These are phyloP conservation scores for Oncorhynchus gorbuscha DNA, from an alignment of 2,113 vertebrate genomes.

Conservation along the genomic window DNA sequence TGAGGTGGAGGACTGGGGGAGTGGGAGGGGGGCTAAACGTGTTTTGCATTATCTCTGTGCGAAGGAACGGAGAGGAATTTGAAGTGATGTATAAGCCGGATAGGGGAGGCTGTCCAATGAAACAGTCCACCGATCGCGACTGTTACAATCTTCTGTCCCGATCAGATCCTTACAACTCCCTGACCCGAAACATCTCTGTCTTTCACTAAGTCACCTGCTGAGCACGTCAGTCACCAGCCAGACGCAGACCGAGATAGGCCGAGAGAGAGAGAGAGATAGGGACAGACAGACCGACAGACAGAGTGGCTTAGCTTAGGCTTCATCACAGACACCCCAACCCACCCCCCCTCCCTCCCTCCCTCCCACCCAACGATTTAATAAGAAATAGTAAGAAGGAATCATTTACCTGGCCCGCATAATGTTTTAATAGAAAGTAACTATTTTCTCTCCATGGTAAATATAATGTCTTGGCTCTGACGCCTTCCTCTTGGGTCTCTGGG, in stretches of 20 bases:
- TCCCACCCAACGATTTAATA: slow-evolving; percentile 49
- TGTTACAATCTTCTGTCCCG: no score
- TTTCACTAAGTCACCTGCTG: slow-evolving; percentile 55
- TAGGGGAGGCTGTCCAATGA: slow-evolving; percentile 13
- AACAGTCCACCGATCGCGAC: slow-evolving; percentile 35
- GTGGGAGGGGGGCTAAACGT: slow-evolving; percentile 50
- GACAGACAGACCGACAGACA: slow-evolving; percentile 54
- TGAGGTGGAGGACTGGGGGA: slow-evolving; percentile 25
- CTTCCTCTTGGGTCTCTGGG: slow-evolving; percentile 49
- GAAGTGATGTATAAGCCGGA: neutral
- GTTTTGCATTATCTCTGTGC: slow-evolving; percentile 58
- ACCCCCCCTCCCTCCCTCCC: slow-evolving; percentile 13
- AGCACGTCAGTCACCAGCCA: neutral
- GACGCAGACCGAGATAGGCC: slow-evolving; percentile 39
- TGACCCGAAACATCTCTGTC: slow-evolving; percentile 42
- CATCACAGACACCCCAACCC: slow-evolving; percentile 13
- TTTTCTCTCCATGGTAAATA: slow-evolving; percentile 65
- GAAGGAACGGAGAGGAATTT: neutral
- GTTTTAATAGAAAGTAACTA: slow-evolving; percentile 59
- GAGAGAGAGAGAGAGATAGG: slow-evolving; percentile 43
- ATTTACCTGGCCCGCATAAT: slow-evolving; percentile 56
- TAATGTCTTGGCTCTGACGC: slow-evolving; percentile 50
- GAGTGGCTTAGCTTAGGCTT: neutral
- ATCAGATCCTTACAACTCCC: slow-evolving; percentile 14
- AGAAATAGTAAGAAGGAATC: slow-evolving; percentile 48